Evolutionary conservation across 2,888 invertebrate species (phyloP).

Genomic region (Spisula solida): DNA sequence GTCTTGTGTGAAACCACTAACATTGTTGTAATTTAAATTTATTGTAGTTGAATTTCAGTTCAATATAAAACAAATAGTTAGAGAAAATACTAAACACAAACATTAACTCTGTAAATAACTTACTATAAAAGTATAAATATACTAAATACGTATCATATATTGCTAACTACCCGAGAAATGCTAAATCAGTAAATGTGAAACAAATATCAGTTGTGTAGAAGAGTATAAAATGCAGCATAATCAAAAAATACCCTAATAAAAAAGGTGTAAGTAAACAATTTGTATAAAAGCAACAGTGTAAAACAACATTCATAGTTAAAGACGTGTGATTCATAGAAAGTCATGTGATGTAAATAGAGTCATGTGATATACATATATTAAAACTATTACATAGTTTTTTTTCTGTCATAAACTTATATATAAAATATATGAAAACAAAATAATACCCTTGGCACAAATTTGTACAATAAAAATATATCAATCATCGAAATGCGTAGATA

Average conservation of each 20-base stretch:
- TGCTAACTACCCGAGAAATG: conserved; percentile 22
- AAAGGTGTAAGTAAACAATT: neutral
- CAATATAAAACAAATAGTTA: neutral
- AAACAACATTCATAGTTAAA: neutral
- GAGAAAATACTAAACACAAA: neutral
- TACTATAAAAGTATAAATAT: neutral
- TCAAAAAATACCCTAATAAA: conserved; percentile 6
- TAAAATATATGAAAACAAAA: neutral
- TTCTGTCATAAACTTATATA: neutral
- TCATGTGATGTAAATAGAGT: neutral
- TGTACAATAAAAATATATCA: neutral
- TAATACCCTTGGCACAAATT: conserved; percentile 11
- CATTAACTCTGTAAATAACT: neutral
- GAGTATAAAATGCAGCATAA: neutral
- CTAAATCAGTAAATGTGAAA: too few relatives aligned
- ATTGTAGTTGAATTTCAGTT: conserved; percentile 4
- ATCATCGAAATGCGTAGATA: neutral
- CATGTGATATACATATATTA: neutral
- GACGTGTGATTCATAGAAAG: neutral
- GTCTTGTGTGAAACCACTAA: too few relatives aligned
- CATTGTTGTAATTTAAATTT: neutral
- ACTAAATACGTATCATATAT: conserved; percentile 9
- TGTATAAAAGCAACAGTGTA: neutral
- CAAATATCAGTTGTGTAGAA: conserved; percentile 3
- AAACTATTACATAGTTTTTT: conserved; percentile 11